Evolutionary conservation across 2,797 vertebrate species (phyloP).

Genomic region (Phalloptychus januarius): DNA sequence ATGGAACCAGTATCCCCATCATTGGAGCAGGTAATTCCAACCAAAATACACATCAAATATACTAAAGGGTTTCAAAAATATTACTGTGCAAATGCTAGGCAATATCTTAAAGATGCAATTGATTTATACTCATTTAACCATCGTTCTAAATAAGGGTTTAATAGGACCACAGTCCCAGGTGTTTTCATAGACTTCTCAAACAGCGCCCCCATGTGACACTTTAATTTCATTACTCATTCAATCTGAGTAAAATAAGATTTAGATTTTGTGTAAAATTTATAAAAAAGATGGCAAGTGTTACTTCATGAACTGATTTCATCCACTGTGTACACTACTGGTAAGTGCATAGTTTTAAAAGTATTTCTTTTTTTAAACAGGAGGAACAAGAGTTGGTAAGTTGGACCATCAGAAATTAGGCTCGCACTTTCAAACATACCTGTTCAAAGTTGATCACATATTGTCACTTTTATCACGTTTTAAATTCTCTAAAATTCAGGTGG

Average conservation of each 20-base stretch:
- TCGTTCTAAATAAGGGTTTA: constrained; percentile 55
- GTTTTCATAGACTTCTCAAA: constrained; percentile 11
- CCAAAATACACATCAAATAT: not conserved
- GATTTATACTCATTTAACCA: not conserved
- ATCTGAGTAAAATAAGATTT: not conserved
- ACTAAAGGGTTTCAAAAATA: not conserved
- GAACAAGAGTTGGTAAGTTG: constrained; percentile 47
- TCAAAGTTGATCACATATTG: not conserved
- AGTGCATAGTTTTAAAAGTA: not conserved
- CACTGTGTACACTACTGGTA: not conserved
- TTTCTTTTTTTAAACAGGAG: constrained; percentile 43
- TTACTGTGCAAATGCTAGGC: not conserved
- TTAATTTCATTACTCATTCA: not conserved
- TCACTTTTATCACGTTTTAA: not conserved
- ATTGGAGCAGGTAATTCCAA: constrained; percentile 71
- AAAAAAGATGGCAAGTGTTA: constrained; percentile 54
- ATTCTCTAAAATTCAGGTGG: constrained; percentile 36
- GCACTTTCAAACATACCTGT: not conserved
- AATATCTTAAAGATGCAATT: not conserved
- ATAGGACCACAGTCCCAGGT: constrained; percentile 68
- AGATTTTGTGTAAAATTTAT: not conserved
- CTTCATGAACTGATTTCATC: not conserved
- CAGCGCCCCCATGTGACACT: not conserved
- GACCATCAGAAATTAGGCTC: not conserved
- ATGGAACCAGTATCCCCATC: constrained; percentile 80